These are phyloP conservation scores for Rugalucina vietnamica DNA, from an alignment of 2,888 invertebrate species.

Conservation along the genomic window DNA sequence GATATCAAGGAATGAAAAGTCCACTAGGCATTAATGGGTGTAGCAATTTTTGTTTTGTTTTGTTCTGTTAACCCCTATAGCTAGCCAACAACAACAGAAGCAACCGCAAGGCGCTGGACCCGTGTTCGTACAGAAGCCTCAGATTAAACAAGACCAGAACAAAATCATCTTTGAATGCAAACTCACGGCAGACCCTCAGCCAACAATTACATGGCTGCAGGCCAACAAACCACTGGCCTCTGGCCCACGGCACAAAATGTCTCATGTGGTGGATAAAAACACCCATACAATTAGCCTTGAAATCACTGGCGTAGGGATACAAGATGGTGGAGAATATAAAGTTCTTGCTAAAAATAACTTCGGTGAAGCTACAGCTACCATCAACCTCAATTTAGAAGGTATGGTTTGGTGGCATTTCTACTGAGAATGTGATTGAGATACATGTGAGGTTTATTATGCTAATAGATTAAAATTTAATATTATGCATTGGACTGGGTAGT, in stretches of 20 bases:
- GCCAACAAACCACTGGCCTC: constrained; percentile 93
- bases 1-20: too few relatives aligned
- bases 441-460: too few relatives aligned
- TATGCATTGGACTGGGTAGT: too few relatives aligned
- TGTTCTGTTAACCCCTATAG: not conserved
- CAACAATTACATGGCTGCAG: constrained; percentile 97
- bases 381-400: constrained; percentile 89
- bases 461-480: too few relatives aligned
- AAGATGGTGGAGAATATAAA: constrained; percentile 95
- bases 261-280: constrained; percentile 87
- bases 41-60: constrained; percentile 8
- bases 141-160: constrained; percentile 96
- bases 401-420: constrained; percentile 4
- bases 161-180: constrained; percentile 88
- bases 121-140: constrained; percentile 98
- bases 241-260: constrained; percentile 89
- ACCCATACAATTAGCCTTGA: constrained; percentile 93
- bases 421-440: not conserved
- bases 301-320: constrained; percentile 91
- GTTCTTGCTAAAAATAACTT: constrained; percentile 96
- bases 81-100: constrained; percentile 24
- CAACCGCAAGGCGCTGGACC: constrained; percentile 85
- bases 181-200: constrained; percentile 85
- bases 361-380: constrained; percentile 97
- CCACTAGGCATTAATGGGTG: too few relatives aligned